Evolutionary conservation across 2,113 vertebrate genomes (phyloP), one percentile per base, ranked within the genome.

Genomic region (Vombatus ursinus): DNA sequence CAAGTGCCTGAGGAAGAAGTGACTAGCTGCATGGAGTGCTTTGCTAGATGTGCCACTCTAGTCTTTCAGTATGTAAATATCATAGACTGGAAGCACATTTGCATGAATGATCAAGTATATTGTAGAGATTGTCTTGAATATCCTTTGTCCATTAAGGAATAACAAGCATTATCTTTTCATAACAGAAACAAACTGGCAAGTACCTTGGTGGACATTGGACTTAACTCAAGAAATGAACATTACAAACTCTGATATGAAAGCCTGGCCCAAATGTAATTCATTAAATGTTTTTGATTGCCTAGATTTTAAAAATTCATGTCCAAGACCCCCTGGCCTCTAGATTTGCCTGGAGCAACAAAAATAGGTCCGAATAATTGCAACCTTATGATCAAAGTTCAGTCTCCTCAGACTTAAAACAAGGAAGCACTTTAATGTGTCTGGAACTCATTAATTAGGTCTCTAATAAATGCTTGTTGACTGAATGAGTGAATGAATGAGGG

Each of bases 301-400:
- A 93, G 91, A 31, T 9, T 92, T 90, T 52, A 84, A 54, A 92
- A 3, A 90, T 26, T 47, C 52, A 90, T n/a, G 92, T 51, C 92
- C 23, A 47, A 94, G 51, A 89, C 93, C 92, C 93, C 37, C 49
- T 68, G 57, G 44, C 8, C 68, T 94, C 51, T 92, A 37, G 48
- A 89, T 90, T 91, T 95, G 54, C 51, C 54, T 95, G 61, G 77
- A 28, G n/a, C 95, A 61, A 90, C 89, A 93, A 92, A 91, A 94
- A 90, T 44, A 90, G 37, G 51, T 48, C 91, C 25, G 19, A 24
- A 31, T 90, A 7, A 92, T 47, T 91, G 92, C 57, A 52, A 44
- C 90, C 47, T 95, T 48, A 91, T 94, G 31, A 1, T 26, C 50
- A 50, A 97, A 92, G 28, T 10, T 95, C 91, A 89, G 50, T n/a